These are phyloP conservation scores for Rhyacophila evoluta DNA, from an alignment of 2,888 invertebrate genomes.

Conservation along the genomic window DNA sequence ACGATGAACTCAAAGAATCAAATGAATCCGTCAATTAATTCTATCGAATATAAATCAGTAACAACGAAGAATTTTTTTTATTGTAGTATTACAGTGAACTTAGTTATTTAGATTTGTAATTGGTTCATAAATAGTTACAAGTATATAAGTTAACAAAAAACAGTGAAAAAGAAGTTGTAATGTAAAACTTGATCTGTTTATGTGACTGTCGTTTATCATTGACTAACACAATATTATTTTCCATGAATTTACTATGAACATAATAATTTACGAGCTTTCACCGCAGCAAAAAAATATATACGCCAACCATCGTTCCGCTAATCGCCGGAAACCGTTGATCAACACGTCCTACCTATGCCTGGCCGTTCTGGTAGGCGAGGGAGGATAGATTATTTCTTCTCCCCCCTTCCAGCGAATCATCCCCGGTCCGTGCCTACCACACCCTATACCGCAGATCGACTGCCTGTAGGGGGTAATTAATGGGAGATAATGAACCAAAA, in stretches of 20 bases:
- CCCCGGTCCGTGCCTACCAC: conserved; percentile 1
- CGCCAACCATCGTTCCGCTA: conserved; percentile 20
- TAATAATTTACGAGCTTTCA: conserved; percentile 10
- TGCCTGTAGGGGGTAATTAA: conserved; percentile 37
- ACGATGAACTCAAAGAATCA: too few relatives aligned
- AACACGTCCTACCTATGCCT: conserved; percentile 15
- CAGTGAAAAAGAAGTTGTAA: neutral
- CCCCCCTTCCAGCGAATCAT: conserved; percentile 12
- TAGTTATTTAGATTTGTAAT: too few relatives aligned
- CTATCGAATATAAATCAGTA: too few relatives aligned
- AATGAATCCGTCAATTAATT: too few relatives aligned
- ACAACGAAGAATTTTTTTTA: too few relatives aligned
- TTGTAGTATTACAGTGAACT: too few relatives aligned
- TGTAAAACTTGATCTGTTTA: neutral
- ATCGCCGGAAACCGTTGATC: conserved; percentile 35
- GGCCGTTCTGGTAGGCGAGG: neutral
- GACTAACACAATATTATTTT: conserved; percentile 6
- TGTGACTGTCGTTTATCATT: neutral
- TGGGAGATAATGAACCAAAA: conserved; percentile 43
- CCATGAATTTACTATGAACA: conserved; percentile 1
- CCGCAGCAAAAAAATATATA: conserved; percentile 15
- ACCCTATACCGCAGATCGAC: conserved; percentile 23
- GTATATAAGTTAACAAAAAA: neutral
- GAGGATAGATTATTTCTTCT: conserved; percentile 11
- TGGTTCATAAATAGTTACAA: too few relatives aligned